Percentiles rank a stretch among this genome's conserved stretches.
Conservation (phyloP, 2,113 vertebrate species). For the Naja naja region DNA sequence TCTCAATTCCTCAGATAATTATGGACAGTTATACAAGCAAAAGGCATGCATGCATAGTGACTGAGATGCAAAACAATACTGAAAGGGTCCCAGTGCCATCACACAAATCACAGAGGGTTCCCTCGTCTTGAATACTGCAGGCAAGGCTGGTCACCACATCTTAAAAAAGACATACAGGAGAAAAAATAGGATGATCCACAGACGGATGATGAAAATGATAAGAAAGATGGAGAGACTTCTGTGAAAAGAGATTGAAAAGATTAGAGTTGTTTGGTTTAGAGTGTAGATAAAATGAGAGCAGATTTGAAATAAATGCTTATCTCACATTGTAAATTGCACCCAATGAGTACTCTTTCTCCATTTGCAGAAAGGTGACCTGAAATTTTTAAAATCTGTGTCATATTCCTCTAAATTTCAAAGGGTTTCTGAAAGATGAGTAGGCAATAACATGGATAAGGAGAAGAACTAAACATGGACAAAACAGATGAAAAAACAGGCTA, state of each 20-base stretch:
- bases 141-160: slow-evolving; percentile 57
- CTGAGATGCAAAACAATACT: slow-evolving; percentile 25
- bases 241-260: slow-evolving; percentile 59
- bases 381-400: neutral
- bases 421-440: slow-evolving; percentile 28
- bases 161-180: slow-evolving; percentile 61
- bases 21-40: neutral
- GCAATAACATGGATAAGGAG: neutral
- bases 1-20: neutral
- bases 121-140: slow-evolving; percentile 52
- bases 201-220: slow-evolving; percentile 56
- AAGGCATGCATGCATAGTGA: slow-evolving; percentile 28
- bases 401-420: neutral
- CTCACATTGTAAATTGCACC: neutral
- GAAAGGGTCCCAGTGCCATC: slow-evolving; percentile 30
- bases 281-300: slow-evolving; percentile 35
- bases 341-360: slow-evolving; percentile 3
- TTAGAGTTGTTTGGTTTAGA: slow-evolving; percentile 44
- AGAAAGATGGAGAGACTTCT: slow-evolving; percentile 62
- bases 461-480: slow-evolving; percentile 10
- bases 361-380: neutral
- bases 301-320: neutral
- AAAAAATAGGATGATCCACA: slow-evolving; percentile 62
- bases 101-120: slow-evolving; percentile 39
- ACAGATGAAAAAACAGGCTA: neutral